phyloP scores from a whole-genome alignment of 2,113 vertebrate genomes.

The Larimichthys crocea region DNA sequence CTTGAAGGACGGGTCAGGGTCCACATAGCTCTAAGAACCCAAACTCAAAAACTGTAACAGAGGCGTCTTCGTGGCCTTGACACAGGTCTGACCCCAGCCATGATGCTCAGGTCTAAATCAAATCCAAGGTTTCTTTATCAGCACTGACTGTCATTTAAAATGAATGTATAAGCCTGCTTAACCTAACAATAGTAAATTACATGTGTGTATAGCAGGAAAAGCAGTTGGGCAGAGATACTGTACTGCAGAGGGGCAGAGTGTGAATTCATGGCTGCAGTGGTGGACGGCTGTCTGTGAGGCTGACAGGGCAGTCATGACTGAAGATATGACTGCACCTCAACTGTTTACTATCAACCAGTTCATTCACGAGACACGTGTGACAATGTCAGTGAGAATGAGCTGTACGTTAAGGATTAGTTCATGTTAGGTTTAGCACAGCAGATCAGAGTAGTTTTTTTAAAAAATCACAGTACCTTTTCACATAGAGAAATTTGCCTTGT shows the following conservation, averaged over 20 bases:
- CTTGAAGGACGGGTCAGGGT: conserved; percentile 13
- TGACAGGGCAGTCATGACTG: too few relatives aligned
- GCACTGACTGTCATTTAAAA: conserved; percentile 44
- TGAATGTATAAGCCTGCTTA: conserved; percentile 45
- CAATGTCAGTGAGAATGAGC: too few relatives aligned
- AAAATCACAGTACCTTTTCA: too few relatives aligned
- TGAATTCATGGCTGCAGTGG: too few relatives aligned
- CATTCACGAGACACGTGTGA: too few relatives aligned
- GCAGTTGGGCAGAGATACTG: background rate
- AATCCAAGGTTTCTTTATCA: conserved; percentile 55
- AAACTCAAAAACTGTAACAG: conserved; percentile 19
- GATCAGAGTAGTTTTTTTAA: too few relatives aligned
- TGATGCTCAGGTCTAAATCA: conserved; percentile 57
- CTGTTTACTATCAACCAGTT: too few relatives aligned
- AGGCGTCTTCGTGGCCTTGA: conserved; percentile 49
- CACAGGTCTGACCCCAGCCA: conserved; percentile 42
- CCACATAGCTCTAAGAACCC: background rate
- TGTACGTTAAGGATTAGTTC: too few relatives aligned
- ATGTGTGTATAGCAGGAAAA: conserved; percentile 5
- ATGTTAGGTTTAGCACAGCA: too few relatives aligned
- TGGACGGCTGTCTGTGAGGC: too few relatives aligned
- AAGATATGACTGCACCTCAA: too few relatives aligned
- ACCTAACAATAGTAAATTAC: conserved; percentile 52
- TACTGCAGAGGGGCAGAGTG: background rate
- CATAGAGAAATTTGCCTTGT: too few relatives aligned